These are phyloP conservation scores for Pangasius krempfi DNA, from an alignment of 2,797 vertebrate species.

Conservation along the genomic window DNA sequence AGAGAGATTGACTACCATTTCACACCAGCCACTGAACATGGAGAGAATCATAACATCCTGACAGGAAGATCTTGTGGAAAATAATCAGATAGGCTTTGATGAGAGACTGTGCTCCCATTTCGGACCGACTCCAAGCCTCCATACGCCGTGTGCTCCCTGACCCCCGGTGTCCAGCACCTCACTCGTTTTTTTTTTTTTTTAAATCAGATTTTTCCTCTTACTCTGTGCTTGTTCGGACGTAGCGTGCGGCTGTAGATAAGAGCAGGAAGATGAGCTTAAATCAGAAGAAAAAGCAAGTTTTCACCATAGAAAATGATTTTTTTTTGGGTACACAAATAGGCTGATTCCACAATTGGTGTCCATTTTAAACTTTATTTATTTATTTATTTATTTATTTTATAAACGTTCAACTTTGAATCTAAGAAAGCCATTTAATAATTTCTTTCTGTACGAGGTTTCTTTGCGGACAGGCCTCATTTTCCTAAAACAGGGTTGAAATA, in stretches of 20 bases:
- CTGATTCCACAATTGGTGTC: neutral
- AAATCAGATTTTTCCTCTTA: slow-evolving; percentile 18
- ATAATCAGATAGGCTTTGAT: slow-evolving; percentile 93
- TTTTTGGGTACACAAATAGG: neutral
- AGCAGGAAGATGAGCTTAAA: neutral
- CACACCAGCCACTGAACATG: slow-evolving; percentile 89
- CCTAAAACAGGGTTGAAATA: no score
- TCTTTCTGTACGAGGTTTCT: neutral
- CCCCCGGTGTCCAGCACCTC: neutral
- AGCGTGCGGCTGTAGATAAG: neutral
- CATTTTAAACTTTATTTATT: neutral
- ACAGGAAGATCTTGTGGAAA: slow-evolving; percentile 97
- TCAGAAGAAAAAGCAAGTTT: neutral
- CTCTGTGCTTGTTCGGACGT: neutral
- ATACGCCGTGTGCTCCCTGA: slow-evolving; percentile 29
- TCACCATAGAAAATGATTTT: neutral
- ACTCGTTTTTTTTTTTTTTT: slow-evolving; percentile 57
- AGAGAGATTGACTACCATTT: slow-evolving; percentile 77
- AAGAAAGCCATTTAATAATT: neutral
- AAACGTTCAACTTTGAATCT: neutral
- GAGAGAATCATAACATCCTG: slow-evolving; percentile 99
- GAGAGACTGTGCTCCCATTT: slow-evolving; percentile 75
- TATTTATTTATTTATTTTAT: neutral
- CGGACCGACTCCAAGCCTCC: slow-evolving; percentile 69
- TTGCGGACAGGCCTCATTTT: neutral